Evolutionary conservation across 2,113 vertebrate genomes (phyloP).

Genomic region (Prunella fulvescens): DNA sequence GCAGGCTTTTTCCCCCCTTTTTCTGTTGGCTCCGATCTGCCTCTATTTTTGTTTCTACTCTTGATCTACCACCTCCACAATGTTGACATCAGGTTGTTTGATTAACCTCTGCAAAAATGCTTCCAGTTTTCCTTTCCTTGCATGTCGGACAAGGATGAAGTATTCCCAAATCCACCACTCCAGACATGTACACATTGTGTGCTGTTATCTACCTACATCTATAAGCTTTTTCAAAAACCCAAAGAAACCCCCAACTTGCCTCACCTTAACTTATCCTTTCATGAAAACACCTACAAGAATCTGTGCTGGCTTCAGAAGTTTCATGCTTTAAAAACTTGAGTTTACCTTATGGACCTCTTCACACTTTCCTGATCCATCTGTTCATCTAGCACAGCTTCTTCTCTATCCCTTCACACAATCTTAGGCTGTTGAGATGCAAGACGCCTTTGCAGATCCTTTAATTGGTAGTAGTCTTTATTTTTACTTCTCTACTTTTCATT

Average conservation of each 20-base stretch:
- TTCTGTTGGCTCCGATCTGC: not conserved
- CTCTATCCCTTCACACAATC: conserved; percentile 43
- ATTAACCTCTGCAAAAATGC: not conserved
- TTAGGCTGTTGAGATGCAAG: conserved; percentile 50
- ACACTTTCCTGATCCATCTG: conserved; percentile 52
- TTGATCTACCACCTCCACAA: not conserved
- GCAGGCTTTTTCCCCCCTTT: not conserved
- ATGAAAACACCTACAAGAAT: conserved; percentile 7
- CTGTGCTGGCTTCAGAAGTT: conserved; percentile 32
- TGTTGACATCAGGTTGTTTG: not conserved
- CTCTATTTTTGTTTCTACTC: not conserved
- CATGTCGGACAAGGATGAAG: not conserved
- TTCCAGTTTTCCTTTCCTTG: not conserved
- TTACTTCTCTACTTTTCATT: not conserved
- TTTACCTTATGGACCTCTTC: conserved; percentile 60
- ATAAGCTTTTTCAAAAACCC: not conserved
- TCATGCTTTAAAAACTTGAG: conserved; percentile 35
- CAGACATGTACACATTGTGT: accelerated
- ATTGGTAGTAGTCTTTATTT: conserved; percentile 43
- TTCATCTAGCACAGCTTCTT: conserved; percentile 56
- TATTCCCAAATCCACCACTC: not conserved
- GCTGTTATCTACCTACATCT: not conserved
- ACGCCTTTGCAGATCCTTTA: conserved; percentile 59
- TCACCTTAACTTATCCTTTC: not conserved
- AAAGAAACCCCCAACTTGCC: not conserved